Evolutionary conservation across 2,888 invertebrate genomes (phyloP), one percentile per base, ranked within the genome.

Genomic region (Herminia tarsipennalis): DNA sequence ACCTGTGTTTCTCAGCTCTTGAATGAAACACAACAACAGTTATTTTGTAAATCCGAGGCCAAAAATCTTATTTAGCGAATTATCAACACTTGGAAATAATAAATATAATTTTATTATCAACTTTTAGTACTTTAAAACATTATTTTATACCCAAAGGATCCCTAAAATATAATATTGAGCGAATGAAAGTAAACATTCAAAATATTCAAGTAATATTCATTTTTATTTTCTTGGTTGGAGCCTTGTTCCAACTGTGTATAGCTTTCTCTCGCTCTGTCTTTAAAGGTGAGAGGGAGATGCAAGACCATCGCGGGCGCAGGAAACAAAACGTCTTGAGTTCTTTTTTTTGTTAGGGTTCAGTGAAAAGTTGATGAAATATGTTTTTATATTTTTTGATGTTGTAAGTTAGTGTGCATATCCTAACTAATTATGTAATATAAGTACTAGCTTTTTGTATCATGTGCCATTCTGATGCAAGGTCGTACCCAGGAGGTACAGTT

Each of bases 121-220:
- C 10, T 1, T n/a, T 33, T 32, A 18, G 8, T 20, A 12, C 1
- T 8, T 4, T n/a, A n/a, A n/a, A n/a, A n/a, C n/a, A 32, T 6
- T 1, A 4, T 13, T 16, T 10, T 22, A 12, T 10, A 32, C 45
- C 45, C 47, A 38, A 61, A 48, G 64, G 65, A 61, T 27, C 59
- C 44, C 62, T 35, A 66, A 53, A 65, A 56, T 57, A 51, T 55
- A 58, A 64, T 66, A 68, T 60, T 56, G 30, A 47, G 58, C 30
- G 66, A 69, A 75, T 77, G 71, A 76, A 80, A 73, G 81, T 76
- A 81, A 83, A 83, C 76, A 82, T 81, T 66, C 68, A 63, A 73
- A 76, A 73, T 72, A 78, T 77, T 67, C 67, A 62, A 18, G 52
- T 58, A 62, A 65, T 60, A 65, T 54, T 56, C 51, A 62, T 53